phyloP scores from a whole-genome alignment of 2,113 vertebrate genomes.

The Aspidoscelis tigris region DNA sequence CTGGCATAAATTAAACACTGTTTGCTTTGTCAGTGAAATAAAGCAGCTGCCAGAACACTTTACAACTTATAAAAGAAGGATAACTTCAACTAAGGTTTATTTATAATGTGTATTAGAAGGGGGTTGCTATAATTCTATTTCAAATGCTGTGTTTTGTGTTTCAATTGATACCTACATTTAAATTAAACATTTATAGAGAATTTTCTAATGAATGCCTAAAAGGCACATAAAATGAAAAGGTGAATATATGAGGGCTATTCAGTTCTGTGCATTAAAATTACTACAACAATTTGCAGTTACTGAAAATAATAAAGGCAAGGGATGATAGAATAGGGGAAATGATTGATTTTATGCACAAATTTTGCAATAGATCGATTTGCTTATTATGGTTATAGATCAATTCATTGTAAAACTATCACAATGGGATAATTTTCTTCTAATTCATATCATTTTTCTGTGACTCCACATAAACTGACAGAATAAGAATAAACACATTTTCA shows the following conservation, averaged over 20 bases:
- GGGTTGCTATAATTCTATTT: background rate
- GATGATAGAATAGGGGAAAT: background rate
- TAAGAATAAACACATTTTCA: too few species aligned
- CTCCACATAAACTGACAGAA: too few species aligned
- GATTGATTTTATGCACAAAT: too few species aligned
- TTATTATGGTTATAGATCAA: too few species aligned
- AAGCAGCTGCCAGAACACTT: slow-evolving; percentile 21
- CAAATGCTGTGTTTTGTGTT: background rate
- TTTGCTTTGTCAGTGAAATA: slow-evolving; percentile 38
- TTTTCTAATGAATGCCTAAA: background rate
- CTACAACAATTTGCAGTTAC: background rate
- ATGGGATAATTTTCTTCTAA: too few species aligned
- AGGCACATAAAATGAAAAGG: background rate
- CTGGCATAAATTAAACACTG: background rate
- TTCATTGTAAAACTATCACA: too few species aligned
- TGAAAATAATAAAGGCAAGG: background rate
- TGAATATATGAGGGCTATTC: background rate
- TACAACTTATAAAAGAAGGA: background rate
- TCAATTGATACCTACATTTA: background rate
- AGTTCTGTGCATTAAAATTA: background rate
- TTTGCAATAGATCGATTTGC: too few species aligned
- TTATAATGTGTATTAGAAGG: background rate
- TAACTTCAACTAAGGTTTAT: slow-evolving; percentile 27
- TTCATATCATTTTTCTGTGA: too few species aligned
- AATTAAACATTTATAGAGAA: background rate